phyloP scores from a whole-genome alignment of 92 coral and sea anemone genomes.

The Isaurus tuberculatus region DNA sequence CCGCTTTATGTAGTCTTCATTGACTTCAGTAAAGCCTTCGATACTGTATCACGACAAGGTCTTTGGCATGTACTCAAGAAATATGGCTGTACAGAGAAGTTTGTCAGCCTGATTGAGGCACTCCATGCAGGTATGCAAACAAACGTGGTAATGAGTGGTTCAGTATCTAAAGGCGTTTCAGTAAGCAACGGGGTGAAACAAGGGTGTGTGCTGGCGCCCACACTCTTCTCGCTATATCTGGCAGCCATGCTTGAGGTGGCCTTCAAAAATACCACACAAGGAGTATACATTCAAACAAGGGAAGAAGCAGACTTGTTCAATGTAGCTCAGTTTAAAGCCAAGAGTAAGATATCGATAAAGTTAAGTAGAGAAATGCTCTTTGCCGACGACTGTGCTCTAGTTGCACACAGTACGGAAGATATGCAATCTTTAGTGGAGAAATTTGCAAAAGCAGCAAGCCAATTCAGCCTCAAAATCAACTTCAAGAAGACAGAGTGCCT shows the following conservation, averaged over 20 bases:
- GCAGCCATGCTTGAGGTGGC: not conserved
- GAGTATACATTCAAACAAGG: not conserved
- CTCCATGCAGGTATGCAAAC: not conserved
- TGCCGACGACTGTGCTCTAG: not conserved
- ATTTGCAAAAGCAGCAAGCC: not conserved
- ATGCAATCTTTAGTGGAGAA: not conserved
- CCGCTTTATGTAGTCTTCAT: not conserved
- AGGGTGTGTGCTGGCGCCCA: constrained; percentile 4
- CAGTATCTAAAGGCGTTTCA: not conserved
- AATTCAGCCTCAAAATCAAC: not conserved
- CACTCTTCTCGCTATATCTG: no score
- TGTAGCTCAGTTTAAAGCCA: not conserved
- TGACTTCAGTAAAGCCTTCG: not conserved
- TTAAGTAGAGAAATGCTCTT: not conserved
- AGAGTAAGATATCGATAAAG: not conserved
- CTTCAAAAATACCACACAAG: not conserved
- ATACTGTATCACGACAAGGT: not conserved
- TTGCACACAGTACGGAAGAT: not conserved
- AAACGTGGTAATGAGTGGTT: not conserved
- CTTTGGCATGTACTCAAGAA: not conserved
- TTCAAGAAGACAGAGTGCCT: not conserved
- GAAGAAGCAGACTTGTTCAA: not conserved
- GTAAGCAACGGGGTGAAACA: not conserved
- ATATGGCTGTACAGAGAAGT: not conserved
- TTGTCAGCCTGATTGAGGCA: not conserved